phyloP scores from a whole-genome alignment of 2,888 invertebrate species.

The Scaptomyza reducta region DNA sequence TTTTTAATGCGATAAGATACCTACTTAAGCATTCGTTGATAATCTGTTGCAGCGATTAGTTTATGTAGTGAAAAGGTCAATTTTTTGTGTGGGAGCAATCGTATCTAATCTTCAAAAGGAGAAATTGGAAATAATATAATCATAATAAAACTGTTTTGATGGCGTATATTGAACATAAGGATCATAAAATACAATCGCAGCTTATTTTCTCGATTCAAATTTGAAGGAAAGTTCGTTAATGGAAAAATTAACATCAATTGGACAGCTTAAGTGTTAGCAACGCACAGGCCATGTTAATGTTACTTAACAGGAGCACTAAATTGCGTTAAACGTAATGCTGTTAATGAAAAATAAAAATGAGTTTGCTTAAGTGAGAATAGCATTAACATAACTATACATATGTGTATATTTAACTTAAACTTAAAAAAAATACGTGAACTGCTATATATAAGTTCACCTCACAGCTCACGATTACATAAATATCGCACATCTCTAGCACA shows the following conservation, averaged over 20 bases:
- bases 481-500: constrained; percentile 36
- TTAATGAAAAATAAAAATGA: neutral
- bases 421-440: neutral
- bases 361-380: neutral
- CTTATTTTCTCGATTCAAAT: neutral
- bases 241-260: neutral
- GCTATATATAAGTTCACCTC: neutral
- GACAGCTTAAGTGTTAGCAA: constrained; percentile 14
- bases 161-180: neutral
- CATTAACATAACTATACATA: neutral
- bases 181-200: neutral
- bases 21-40: constrained; percentile 12
- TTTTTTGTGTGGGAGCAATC: neutral
- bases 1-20: constrained; percentile 37
- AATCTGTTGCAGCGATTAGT: constrained; percentile 44
- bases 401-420: neutral
- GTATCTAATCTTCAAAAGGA: neutral
- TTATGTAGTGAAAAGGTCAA: neutral
- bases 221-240: neutral
- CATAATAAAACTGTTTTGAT: neutral
- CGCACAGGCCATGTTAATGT: constrained; percentile 5
- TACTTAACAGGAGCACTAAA: constrained; percentile 40
- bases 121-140: neutral
- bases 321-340: constrained; percentile 17
- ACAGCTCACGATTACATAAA: neutral